These are phyloP conservation scores for Cinara cedri DNA, from an alignment of 2,888 invertebrate genomes.

Conservation along the genomic window DNA sequence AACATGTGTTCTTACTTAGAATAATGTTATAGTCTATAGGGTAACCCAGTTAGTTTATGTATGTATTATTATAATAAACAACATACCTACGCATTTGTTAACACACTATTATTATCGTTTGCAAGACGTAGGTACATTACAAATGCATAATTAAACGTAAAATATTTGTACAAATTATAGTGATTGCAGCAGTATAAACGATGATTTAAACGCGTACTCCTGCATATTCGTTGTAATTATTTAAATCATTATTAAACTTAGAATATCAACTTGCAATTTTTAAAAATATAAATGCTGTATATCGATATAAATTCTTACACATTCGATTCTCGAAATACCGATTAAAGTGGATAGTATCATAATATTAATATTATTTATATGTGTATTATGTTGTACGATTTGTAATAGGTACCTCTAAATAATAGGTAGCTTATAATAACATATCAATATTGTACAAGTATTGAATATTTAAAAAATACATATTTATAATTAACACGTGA, in stretches of 20 bases:
- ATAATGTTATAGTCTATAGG: no score
- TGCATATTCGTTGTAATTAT: neutral
- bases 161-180: no score
- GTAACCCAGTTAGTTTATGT: no score
- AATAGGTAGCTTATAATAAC: neutral
- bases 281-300: neutral
- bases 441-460: neutral
- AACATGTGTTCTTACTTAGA: no score
- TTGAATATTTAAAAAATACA: neutral
- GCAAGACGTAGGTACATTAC: no score
- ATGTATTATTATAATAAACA: no score
- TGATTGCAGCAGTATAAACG: no score
- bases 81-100: no score
- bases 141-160: no score
- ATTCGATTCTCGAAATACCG: neutral
- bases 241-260: neutral
- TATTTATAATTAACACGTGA: slow-evolving; percentile 5
- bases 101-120: no score
- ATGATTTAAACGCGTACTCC: no score
- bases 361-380: neutral
- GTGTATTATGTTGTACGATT: neutral
- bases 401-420: neutral
- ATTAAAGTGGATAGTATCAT: neutral
- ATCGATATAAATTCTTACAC: neutral
- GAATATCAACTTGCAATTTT: neutral